Percentiles rank a stretch among this genome's conserved stretches.
Conservation (phyloP, 1,140 invertebrate species). For the Aporrectodea caliginosa region DNA sequence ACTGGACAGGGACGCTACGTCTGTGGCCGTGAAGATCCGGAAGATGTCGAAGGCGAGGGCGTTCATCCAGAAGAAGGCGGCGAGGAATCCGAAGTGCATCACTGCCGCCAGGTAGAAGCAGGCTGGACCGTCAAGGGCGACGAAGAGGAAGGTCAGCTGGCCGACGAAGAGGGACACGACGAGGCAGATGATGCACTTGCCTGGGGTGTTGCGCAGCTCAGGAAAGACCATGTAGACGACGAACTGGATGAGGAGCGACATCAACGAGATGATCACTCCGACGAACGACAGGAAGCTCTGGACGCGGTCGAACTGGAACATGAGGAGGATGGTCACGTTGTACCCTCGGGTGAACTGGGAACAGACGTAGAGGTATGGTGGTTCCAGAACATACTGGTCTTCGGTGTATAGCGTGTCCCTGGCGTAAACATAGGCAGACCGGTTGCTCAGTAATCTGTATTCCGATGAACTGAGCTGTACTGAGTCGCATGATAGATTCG, state of each 20-base stretch:
- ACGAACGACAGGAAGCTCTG: slow-evolving; percentile 38
- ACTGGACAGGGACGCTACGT: slow-evolving; percentile 1
- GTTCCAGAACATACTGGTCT: not conserved
- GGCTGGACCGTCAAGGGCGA: slow-evolving; percentile 33
- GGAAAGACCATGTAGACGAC: slow-evolving; percentile 51
- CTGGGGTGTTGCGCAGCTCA: slow-evolving; percentile 57
- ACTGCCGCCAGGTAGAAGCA: slow-evolving; percentile 51
- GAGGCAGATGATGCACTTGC: slow-evolving; percentile 57
- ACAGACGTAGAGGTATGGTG: not conserved
- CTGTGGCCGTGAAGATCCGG: slow-evolving; percentile 60
- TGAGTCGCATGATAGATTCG: not conserved
- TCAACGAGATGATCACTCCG: slow-evolving; percentile 37
- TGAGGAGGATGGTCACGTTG: slow-evolving; percentile 4
- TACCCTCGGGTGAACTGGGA: not conserved
- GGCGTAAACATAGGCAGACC: slow-evolving; percentile 15
- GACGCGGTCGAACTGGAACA: slow-evolving; percentile 29
- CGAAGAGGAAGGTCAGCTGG: slow-evolving; percentile 56
- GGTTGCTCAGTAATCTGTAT: slow-evolving; percentile 26
- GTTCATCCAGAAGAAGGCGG: slow-evolving; percentile 62
- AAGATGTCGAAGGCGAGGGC: slow-evolving; percentile 62
- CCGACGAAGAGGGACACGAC: slow-evolving; percentile 54
- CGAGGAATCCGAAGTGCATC: slow-evolving; percentile 59
- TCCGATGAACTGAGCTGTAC: slow-evolving; percentile 25
- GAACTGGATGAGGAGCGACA: slow-evolving; percentile 40
- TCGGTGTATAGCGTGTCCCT: slow-evolving; percentile 17